phyloP scores from a whole-genome alignment of 2,797 vertebrate species.

The Trachops cirrhosus region DNA sequence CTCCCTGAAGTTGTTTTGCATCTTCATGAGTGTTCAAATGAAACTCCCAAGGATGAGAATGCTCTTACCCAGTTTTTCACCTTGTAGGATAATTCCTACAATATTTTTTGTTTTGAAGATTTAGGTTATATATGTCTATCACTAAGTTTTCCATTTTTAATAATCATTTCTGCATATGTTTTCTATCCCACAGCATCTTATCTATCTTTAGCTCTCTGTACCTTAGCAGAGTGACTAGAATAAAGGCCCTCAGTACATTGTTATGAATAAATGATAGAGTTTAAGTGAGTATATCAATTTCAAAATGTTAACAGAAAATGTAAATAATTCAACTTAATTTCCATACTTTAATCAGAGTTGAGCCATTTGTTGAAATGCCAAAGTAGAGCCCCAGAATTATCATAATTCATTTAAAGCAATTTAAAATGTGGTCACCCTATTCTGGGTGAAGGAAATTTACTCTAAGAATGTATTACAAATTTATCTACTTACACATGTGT shows the following conservation, averaged over 20 bases:
- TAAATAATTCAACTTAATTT: not conserved
- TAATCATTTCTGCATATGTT: not conserved
- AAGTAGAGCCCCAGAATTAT: not conserved
- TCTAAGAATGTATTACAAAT: not conserved
- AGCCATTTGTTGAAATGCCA: not conserved
- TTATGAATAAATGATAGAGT: not conserved
- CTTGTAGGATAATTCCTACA: not conserved
- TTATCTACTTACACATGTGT: not conserved
- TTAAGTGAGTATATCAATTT: not conserved
- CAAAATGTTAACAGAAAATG: constrained; percentile 7
- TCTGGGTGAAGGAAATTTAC: not conserved
- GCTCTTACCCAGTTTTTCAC: not conserved
- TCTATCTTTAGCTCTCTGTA: not conserved
- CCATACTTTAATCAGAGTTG: not conserved
- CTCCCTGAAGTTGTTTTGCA: not conserved
- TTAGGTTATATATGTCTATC: not conserved
- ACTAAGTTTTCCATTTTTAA: not conserved
- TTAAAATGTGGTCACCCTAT: not conserved
- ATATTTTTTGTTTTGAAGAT: not conserved
- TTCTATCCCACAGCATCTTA: not conserved
- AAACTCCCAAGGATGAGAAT: not conserved
- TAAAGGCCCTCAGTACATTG: not conserved
- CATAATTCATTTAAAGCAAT: not conserved
- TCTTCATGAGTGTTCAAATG: not conserved
- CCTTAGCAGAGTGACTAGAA: not conserved